Evolutionary conservation across 2,888 invertebrate species (phyloP).

Genomic region (Polia nebulosa): DNA sequence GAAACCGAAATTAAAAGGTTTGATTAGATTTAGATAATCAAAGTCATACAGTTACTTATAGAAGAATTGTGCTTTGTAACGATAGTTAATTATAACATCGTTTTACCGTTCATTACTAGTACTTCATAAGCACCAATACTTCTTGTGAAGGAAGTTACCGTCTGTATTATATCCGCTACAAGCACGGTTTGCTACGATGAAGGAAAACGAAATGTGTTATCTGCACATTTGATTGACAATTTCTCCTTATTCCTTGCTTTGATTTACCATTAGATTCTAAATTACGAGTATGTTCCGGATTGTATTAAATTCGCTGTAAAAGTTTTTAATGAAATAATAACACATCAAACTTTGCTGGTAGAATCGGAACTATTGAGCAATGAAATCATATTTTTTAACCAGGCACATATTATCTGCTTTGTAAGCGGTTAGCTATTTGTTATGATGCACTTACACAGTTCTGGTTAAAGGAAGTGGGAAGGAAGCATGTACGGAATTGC

Average conservation of each 20-base stretch:
- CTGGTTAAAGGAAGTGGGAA: conserved; percentile 21
- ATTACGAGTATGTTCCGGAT: not conserved
- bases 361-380: not conserved
- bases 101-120: conserved; percentile 52
- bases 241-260: conserved; percentile 38
- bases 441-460: conserved; percentile 10
- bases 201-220: conserved; percentile 57
- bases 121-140: conserved; percentile 56
- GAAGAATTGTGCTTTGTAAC: conserved; percentile 73
- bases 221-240: conserved; percentile 52
- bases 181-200: conserved; percentile 43
- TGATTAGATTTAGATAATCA: conserved; percentile 55
- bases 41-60: conserved; percentile 55
- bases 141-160: conserved; percentile 65
- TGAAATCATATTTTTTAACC: no score
- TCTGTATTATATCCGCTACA: conserved; percentile 67
- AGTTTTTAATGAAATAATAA: conserved; percentile 7
- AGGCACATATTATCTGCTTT: not conserved
- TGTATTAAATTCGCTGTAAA: not conserved
- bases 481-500: conserved; percentile 12
- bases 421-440: not conserved
- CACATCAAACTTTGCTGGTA: not conserved
- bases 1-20: conserved; percentile 54
- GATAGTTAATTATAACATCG: conserved; percentile 71
- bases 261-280: not conserved